Conservation (phyloP, 35 echinoderm and acorn worm genomes). For the Lytechinus variegatus region DNA sequence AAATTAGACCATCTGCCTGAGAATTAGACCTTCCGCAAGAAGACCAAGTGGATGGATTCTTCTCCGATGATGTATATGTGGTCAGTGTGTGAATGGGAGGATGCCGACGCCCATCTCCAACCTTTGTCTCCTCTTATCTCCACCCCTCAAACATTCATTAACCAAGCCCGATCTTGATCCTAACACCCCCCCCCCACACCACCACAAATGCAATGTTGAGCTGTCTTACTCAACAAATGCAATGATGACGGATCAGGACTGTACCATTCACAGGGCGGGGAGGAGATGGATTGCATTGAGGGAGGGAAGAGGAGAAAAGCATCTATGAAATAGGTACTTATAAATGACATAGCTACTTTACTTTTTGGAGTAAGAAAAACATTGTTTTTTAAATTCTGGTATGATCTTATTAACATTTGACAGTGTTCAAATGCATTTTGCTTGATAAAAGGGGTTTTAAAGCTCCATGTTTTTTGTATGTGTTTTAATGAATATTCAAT, state of each 20-base stretch:
- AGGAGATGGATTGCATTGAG: not conserved
- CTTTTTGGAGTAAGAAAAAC: not conserved
- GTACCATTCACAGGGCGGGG: not conserved
- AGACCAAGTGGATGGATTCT: no score
- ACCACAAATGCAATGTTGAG: not conserved
- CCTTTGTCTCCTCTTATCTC: conserved; percentile 49
- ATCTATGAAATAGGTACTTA: not conserved
- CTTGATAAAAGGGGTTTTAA: not conserved
- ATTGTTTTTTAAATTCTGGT: no score
- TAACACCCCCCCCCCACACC: not conserved
- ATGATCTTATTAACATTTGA: no score
- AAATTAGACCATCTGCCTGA: no score
- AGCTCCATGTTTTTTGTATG: not conserved
- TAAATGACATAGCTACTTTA: not conserved
- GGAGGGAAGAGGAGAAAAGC: not conserved
- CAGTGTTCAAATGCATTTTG: no score
- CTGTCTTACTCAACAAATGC: not conserved
- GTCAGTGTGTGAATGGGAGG: conserved; percentile 10
- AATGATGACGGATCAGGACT: not conserved
- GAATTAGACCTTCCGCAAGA: no score
- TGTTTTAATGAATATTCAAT: no score
- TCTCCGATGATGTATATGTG: not conserved
- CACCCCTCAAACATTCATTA: conserved; percentile 29
- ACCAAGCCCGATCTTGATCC: not conserved
- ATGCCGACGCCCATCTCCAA: conserved; percentile 33